Conservation (phyloP, 1,140 invertebrate species). For the Teleogryllus occipitalis region DNA sequence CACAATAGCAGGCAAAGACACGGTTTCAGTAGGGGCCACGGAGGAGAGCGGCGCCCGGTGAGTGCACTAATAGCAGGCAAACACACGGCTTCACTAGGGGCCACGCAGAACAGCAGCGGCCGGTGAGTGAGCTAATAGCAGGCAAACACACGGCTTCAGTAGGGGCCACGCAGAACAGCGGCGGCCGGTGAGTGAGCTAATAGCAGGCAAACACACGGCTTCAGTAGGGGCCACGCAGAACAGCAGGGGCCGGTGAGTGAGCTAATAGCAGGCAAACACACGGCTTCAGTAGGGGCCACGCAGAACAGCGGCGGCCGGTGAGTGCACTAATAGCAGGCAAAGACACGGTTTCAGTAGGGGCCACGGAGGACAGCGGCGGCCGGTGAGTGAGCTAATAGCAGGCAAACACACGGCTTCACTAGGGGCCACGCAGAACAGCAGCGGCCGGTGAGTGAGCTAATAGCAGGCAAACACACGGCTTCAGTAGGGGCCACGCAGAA, state of each 20-base stretch:
- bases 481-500: constrained; percentile 19
- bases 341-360: constrained; percentile 15
- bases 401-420: constrained; percentile 32
- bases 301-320: not conserved
- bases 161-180: constrained; percentile 26
- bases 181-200: no score
- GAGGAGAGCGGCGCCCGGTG: constrained; percentile 41
- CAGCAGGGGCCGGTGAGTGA: constrained; percentile 36
- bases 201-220: constrained; percentile 36
- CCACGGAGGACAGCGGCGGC: constrained; percentile 25
- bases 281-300: constrained; percentile 16
- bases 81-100: constrained; percentile 11
- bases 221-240: constrained; percentile 44
- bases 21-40: constrained; percentile 41
- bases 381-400: constrained; percentile 31
- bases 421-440: constrained; percentile 46
- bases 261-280: constrained; percentile 4
- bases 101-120: constrained; percentile 15
- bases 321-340: not conserved
- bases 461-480: constrained; percentile 2
- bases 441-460: constrained; percentile 30
- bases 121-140: not conserved
- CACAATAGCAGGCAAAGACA: constrained; percentile 35
- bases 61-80: constrained; percentile 17
- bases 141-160: no score